phyloP scores from a whole-genome alignment of 2,888 invertebrate genomes.

The Adineta ricciae region DNA sequence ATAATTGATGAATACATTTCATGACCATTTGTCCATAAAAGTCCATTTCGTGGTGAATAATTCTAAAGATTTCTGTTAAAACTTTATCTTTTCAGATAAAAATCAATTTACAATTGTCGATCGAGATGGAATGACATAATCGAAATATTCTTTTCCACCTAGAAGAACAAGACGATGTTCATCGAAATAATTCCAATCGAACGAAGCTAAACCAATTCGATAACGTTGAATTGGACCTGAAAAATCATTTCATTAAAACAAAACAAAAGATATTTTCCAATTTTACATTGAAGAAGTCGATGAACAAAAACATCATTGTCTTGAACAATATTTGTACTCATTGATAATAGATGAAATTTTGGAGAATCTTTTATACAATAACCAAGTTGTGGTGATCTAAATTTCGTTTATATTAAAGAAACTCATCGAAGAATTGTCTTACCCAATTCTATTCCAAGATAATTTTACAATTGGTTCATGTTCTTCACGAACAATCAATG shows the following conservation, averaged over 20 bases:
- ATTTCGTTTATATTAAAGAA: background rate
- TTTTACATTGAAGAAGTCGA: background rate
- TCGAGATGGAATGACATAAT: background rate
- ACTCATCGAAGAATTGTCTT: background rate
- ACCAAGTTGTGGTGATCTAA: background rate
- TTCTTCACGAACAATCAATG: background rate
- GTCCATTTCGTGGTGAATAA: background rate
- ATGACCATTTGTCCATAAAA: background rate
- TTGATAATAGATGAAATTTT: background rate
- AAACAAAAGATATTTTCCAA: background rate
- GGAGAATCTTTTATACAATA: background rate
- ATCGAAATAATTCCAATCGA: conserved; percentile 6
- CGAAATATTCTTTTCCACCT: background rate
- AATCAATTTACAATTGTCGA: background rate
- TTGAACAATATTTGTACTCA: background rate
- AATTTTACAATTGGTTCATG: background rate
- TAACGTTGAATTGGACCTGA: background rate
- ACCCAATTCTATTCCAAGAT: background rate
- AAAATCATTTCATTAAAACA: background rate
- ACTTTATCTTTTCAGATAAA: too few relatives aligned
- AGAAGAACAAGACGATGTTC: background rate
- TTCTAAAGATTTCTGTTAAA: background rate
- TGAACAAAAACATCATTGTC: background rate
- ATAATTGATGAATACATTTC: background rate
- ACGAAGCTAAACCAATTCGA: background rate